Evolutionary conservation across 2,888 invertebrate species (phyloP), one percentile per base, ranked within the genome.

Genomic region (Yponomeuta evonymella): DNA sequence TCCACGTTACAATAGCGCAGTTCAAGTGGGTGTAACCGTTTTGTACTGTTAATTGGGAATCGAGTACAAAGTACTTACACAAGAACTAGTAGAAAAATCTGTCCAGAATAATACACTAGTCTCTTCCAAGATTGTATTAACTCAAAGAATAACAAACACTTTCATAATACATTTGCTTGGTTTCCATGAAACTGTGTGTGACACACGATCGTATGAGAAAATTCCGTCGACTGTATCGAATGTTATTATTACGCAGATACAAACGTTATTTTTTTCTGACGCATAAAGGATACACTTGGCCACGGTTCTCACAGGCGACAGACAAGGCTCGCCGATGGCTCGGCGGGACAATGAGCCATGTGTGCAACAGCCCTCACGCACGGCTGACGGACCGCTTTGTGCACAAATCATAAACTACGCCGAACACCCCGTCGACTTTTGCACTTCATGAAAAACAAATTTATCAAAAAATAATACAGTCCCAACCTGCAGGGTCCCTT

Each of bases 381-480:
- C 83, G 83, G 79, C 73, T 78, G 81, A 84, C 87, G 84, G 83
- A 83, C 76, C 76, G 77, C 83, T 82, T 88, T 86, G 84, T 83
- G 77, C 77, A 76, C 82, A 83, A 86, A 86, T 86, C 83, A 83
- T 81, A 80, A 80, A 83, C 77, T 82, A 77, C 77, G 83, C 81
- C 85, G 87, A 88, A 83, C 79, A 81, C 79, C 79, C 79, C 82
- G 76, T 81, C 84, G 88, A 89, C 90, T 90, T 85, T 90, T 90
- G 88, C 90, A 92, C 89, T 92, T 91, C 91, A 92, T 91, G 91
- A 92, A 91, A 91, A 82, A 85, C 86, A 85, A 81, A 91, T 91
- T 90, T 90, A 89, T 83, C 81, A 78, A 78, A 72, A 78, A 82
- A 90, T 87, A 89, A 89, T 89, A 75, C 81, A 80, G 81, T 79